Percentiles rank a stretch among this genome's conserved stretches.
Evolutionary conservation across 2,888 invertebrate genomes (phyloP).

Genomic region (Phoronis australis): DNA sequence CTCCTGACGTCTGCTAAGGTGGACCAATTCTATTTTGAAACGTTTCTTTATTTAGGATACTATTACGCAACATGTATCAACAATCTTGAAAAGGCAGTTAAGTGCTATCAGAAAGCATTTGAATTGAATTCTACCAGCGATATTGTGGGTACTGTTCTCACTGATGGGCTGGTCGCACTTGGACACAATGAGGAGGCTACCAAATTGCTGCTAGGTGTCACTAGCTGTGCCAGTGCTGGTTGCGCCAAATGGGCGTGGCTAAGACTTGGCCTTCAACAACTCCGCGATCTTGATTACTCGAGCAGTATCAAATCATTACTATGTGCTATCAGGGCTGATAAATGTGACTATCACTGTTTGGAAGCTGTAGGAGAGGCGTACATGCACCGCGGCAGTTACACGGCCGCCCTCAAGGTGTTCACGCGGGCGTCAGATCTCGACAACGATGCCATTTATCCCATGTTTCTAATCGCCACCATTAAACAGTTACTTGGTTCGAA

Average conservation of each 20-base stretch:
- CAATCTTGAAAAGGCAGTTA: conserved; percentile 61
- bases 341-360: conserved; percentile 69
- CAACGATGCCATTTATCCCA: not conserved
- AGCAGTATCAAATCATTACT: conserved; percentile 74
- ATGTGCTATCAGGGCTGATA: conserved; percentile 54
- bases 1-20: conserved; percentile 57
- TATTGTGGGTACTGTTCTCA: conserved; percentile 68
- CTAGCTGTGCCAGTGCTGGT: conserved; percentile 40
- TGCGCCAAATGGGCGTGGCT: conserved; percentile 73
- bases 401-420: conserved; percentile 82
- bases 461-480: conserved; percentile 46
- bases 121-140: conserved; percentile 66
- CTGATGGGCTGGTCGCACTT: conserved; percentile 67
- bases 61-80: not conserved
- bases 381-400: conserved; percentile 78
- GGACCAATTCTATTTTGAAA: conserved; percentile 68
- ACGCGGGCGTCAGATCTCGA: conserved; percentile 64
- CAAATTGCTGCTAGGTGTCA: conserved; percentile 61
- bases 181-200: conserved; percentile 61
- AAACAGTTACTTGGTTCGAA: conserved; percentile 63
- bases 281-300: conserved; percentile 67
- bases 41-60: conserved; percentile 67
- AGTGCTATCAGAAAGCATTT: conserved; percentile 80
- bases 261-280: conserved; percentile 75
- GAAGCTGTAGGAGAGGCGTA: conserved; percentile 89